Evolutionary conservation across 2,797 vertebrate genomes (phyloP), one percentile per base, ranked within the genome.

Genomic region (Melanotaenia nigrans): DNA sequence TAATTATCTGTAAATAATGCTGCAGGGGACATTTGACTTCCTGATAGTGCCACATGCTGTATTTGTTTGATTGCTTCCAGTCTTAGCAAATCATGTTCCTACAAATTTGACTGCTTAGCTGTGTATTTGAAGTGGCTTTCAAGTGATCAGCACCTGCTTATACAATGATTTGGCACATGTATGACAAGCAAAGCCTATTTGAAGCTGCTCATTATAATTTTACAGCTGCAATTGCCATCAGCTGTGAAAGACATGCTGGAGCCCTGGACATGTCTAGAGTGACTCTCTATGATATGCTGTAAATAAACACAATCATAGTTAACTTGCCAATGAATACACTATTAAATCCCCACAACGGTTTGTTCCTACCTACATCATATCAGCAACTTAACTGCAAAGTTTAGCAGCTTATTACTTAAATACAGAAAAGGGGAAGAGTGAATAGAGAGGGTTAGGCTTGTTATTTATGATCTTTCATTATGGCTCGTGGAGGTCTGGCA

Each of bases 221-320:
- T 73, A 79, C 75, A 83, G 85, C 84, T 87, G 83, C 73, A 79
- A 63, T 65, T 75, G 18, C 55, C 74, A 80, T 85, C 65, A 83
- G 51, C 73, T 83, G 61, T 67, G 66, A 82, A 77, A 78, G 79
- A 59, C 78, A 65, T 9, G 1, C 65, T 61, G 56, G 78, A 78
- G 78, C 66, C 72, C 54, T 36, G 63, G 30, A 35, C 49, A 67
- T 7, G 63, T 77, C 56, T 36, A 53, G 25, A 59, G 36, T 56
- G 35, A 75, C 57, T 67, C 4, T 3, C 63, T 57, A 38, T 57
- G 42, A 68, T 40, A 14, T 57, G 40, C 59, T 80, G 77, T 70
- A 79, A 75, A 89, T 84, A 84, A 68, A 82, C 64, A 73, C 7
- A 25, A 82, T 80, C 68, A 65, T 24, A 9, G 67, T 68, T 45